Base-by-base conservation (phyloP, 2,113 vertebrate genomes). In the Mirounga angustirostris region DNA sequence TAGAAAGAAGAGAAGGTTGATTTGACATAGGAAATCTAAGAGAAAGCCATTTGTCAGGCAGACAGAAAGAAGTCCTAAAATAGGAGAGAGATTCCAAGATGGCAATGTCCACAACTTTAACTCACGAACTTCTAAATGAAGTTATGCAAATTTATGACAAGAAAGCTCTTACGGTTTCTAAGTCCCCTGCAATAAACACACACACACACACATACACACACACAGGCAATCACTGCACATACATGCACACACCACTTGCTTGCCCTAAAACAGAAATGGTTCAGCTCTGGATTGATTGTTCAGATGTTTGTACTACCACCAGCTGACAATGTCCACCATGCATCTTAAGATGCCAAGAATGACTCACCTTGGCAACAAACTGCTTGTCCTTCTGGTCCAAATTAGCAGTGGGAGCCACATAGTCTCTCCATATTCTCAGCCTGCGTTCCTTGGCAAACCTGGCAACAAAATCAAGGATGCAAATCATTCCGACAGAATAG, bases 351-450 rank as follows among this genome's bases (percentile, higher is more conserved):
- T 79, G 94, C 33, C 30, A 4, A 56, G 71, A 91, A 67, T 67
- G 94, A 6, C 99, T 99, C 98, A 99, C 99, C 99, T 99, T 99
- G 98, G 99, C 99, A 46, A 99, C 99, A 33, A 99, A 99, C 95
- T 99, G 99, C 97, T 99, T 99, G 99, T 99, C 99, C 98, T 99
- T 99, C 99, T 99, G 99, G 92, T 99, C 99, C 99, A 99, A 97
- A 98, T 99, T 99, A 81, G 99, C 99, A 11, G 99, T 99, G 82
- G 99, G 99, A 0, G 99, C 99, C 91, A 99, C 99, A 0, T 99
- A 99, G 98, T 99, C 99, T 98, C 99, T 99, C 99, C 99, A 99
- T 98, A 99, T 99, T 96, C 99, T 98, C 95, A 99, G 98, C 98
- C 99, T 99, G 90, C 99, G 99, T 79, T 99, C 99, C 98, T 99